A percentile compares a stretch with the other conserved stretches of the same genome.
Evolutionary conservation across 2,113 vertebrate genomes (phyloP).

Genomic region (Cervus canadensis): DNA sequence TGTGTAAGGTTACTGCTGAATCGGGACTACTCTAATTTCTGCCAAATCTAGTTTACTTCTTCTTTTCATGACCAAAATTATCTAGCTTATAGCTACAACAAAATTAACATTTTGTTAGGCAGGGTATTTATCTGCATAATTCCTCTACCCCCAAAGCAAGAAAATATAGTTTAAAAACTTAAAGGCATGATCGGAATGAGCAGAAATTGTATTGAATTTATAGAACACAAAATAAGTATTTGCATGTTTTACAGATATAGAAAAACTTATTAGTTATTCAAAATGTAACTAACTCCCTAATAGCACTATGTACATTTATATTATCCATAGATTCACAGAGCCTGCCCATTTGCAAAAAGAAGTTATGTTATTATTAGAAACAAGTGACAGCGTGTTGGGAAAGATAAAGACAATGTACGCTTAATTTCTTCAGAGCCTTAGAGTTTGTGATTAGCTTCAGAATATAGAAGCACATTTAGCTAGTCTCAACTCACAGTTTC

Average conservation of each 20-base stretch:
- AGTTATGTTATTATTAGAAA: conserved; percentile 32
- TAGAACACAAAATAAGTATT: background rate
- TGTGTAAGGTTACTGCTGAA: conserved; percentile 74
- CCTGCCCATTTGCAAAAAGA: background rate
- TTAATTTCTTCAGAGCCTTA: background rate
- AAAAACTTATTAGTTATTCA: background rate
- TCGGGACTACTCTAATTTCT: conserved; percentile 71
- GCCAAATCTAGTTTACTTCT: conserved; percentile 66
- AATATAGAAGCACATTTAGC: background rate
- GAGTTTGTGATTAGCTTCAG: conserved; percentile 33
- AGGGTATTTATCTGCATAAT: conserved; percentile 36
- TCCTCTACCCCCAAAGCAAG: conserved; percentile 7
- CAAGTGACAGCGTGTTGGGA: background rate
- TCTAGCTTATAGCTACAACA: conserved; percentile 50
- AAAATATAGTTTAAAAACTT: conserved; percentile 45
- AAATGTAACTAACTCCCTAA: background rate
- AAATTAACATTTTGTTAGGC: conserved; percentile 65
- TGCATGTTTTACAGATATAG: background rate
- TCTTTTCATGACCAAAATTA: conserved; percentile 64
- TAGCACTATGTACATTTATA: background rate
- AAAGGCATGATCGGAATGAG: background rate
- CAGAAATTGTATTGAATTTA: background rate
- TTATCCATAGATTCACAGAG: background rate
- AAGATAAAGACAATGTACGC: conserved; percentile 12
- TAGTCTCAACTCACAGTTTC: background rate